Percentiles rank a stretch among this genome's conserved stretches.
phyloP scores from a whole-genome alignment of 2,888 invertebrate species.

The Heteromurus nitidus region DNA sequence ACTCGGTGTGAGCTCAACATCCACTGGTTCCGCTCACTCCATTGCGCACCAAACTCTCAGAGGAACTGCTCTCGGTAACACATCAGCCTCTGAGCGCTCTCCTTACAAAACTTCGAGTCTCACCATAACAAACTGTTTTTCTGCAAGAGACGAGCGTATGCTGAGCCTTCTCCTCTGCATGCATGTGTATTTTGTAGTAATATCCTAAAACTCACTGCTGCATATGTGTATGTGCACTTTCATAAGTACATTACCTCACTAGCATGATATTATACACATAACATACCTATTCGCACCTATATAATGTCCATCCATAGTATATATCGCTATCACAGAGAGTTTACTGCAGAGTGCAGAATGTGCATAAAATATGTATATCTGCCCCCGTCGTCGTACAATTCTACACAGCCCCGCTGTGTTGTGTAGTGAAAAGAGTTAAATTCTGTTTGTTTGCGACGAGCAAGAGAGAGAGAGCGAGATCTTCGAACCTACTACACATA shows the following conservation, averaged over 20 bases:
- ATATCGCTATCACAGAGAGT: constrained; percentile 1
- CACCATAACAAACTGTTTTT: constrained; percentile 12
- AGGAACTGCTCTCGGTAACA: constrained; percentile 36
- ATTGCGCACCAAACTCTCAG: constrained; percentile 33
- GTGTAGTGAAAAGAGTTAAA: not conserved
- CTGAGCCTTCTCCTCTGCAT: not conserved
- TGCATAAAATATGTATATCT: constrained; percentile 12
- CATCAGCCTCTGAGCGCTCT: constrained; percentile 47
- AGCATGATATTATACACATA: too few species aligned
- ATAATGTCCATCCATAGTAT: not conserved
- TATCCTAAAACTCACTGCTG: not conserved
- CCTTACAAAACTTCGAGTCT: constrained; percentile 26
- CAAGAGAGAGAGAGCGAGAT: too few species aligned
- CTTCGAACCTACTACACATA: constrained; percentile 12
- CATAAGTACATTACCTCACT: too few species aligned
- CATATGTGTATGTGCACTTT: not conserved
- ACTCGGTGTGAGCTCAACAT: constrained; percentile 22
- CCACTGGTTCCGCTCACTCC: constrained; percentile 31
- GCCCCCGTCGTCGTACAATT: too few species aligned
- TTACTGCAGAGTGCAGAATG: constrained; percentile 11
- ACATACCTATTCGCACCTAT: not conserved
- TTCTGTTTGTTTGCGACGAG: constrained; percentile 2
- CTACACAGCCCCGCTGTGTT: not conserved
- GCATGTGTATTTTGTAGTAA: constrained; percentile 5
- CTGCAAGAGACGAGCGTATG: not conserved